Evolutionary conservation across 2,113 vertebrate genomes (phyloP).

Genomic region (Seriola quinqueradiata): DNA sequence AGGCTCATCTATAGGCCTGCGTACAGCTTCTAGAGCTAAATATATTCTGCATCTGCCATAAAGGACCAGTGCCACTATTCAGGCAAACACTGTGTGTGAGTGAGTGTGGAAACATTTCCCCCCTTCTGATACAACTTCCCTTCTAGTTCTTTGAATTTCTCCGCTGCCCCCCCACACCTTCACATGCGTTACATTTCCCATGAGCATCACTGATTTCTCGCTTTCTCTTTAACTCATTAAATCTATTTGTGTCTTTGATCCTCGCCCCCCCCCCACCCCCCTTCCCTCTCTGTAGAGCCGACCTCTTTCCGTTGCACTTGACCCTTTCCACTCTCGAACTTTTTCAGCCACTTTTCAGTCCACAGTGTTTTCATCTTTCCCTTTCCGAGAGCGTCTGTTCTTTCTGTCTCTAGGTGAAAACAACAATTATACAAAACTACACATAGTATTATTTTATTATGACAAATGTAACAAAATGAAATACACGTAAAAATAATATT

Average conservation of each 20-base stretch:
- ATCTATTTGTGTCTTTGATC: slow-evolving; percentile 32
- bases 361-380: background rate
- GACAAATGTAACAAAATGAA: no score
- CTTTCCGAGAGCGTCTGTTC: background rate
- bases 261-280: no score
- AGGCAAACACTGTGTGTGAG: background rate
- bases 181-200: slow-evolving; percentile 17
- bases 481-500: no score
- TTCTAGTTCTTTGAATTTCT: background rate
- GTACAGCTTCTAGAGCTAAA: background rate
- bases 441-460: no score
- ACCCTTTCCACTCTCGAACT: slow-evolving; percentile 54
- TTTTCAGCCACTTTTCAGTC: slow-evolving; percentile 19
- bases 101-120: background rate
- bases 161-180: background rate
- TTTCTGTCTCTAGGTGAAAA: background rate
- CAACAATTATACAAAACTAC: background rate
- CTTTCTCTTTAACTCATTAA: slow-evolving; percentile 37
- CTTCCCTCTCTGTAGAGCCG: slow-evolving; percentile 49
- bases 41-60: slow-evolving; percentile 16
- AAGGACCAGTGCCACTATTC: background rate
- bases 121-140: background rate
- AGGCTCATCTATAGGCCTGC: no score
- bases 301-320: slow-evolving; percentile 61
- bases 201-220: slow-evolving; percentile 2